Base-by-base conservation (phyloP, 2,113 vertebrate species). In the Cacatua alba region DNA sequence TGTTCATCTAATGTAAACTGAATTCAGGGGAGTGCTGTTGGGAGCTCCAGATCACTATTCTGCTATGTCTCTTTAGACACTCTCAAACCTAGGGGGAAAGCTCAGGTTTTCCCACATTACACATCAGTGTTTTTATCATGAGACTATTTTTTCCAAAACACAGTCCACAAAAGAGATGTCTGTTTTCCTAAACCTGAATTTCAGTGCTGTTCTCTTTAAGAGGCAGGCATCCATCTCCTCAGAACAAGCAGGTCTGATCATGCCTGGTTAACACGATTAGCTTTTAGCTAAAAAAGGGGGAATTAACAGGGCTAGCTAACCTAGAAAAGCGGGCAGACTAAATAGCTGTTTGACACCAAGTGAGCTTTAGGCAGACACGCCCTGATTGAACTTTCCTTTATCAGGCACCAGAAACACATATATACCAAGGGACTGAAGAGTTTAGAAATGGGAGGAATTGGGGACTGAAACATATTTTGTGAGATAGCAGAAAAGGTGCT, bases 401-500 rank as follows among this genome's bases (percentile, higher is more conserved):
- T 62, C 37, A 81, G 1, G 31, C 53, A 55, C 19, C 11, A 59
- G 39, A 84, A 81, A 84, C 37, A 48, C 9, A 52, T 31, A 69
- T 14, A 21, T 10, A 57, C 81, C 60, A 78, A 21, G 16, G 16
- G 44, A 72, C 17, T 33, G 17, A 29, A 82, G 59, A 86, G 21
- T 5, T 86, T 53, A 86, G 76, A 91, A 95, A 81, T 25, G 4
- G 8, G 31, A 67, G 28, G n/a, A 89, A 92, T 29, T 89, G 46
- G 55, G 12, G 28, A 37, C 46, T 55, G 28, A 28, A 48, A 63
- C 28, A 12, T 37, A 35, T 71, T 80, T 86, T 78, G 17, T 78
- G 87, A 92, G 72, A 89, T 18, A 86, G 29, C 25, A 86, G 55
- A 86, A 92, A 92, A 95, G 37, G 64, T 59, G 31, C 21, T 88